Base-by-base conservation (phyloP, 1,140 invertebrate species). In the Drosophila melanogaster region DNA sequence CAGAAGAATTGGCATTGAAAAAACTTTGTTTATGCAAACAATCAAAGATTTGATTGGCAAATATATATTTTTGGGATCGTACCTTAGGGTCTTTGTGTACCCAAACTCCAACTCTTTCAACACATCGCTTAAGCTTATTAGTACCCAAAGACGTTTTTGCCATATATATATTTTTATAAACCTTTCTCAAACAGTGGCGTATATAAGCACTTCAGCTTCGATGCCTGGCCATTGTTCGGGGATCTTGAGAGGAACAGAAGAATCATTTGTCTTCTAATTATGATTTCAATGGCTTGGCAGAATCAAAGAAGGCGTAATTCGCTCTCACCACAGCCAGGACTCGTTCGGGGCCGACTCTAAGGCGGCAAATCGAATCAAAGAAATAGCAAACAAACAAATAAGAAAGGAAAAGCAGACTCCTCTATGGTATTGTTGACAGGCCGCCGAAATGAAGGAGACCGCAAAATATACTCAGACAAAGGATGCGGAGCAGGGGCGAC, bases 241-340 rank as follows among this genome's bases (percentile, higher is more conserved):
- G 65, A 69, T 49, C 58, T 43, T 6, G 44, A 44, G 60, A 35
- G 41, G 65, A 74, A 60, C 49, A 47, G 46, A 75, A 55, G 49
- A 71, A 80, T 77, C 51, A 71, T 71, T 85, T 85, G 81, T 85
- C 73, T 85, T 85, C 81, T 85, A 85, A 85, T 85, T 85, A 85
- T 86, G 66, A 81, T 86, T 85, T 86, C 54, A 81, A 85, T 81
- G 49, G 79, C 38, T 70, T 79, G 47, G 50, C 76, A 73, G 80
- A 89, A 89, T 89, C 84, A 89, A 89, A 75, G 79, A 77, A 89
- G 84, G 84, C 84, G 84, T 89, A 89, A 84, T 89, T 89, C 85
- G 79, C 75, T 89, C 84, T 89, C 84, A 89, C 84, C 84, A 80
- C 40, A 12, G 53, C 33, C 30, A 17, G 37, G 55, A 47, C n/a